A percentile compares a stretch with the other conserved stretches of the same genome.
These are phyloP conservation scores for Ptychadena robeensis DNA, from an alignment of 2,797 vertebrate genomes.

Conservation along the genomic window DNA sequence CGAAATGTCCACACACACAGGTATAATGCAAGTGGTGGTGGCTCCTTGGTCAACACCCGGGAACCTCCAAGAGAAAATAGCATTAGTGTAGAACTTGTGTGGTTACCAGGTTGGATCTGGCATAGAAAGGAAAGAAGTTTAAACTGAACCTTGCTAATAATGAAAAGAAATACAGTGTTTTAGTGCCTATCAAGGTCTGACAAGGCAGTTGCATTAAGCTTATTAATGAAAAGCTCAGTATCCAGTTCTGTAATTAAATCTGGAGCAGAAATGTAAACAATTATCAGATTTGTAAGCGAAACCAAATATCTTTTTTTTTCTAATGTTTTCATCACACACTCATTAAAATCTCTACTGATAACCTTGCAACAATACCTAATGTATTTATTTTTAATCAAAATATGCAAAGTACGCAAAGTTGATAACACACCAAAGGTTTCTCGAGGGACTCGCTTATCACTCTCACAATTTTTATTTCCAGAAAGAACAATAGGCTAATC, in stretches of 20 bases:
- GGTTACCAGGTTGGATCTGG: too few species aligned
- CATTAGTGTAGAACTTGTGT: too few species aligned
- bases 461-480: conserved; percentile 56
- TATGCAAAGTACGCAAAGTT: conserved; percentile 57
- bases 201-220: not conserved
- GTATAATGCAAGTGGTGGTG: too few species aligned
- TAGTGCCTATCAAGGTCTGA: not conserved
- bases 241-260: conserved; percentile 49
- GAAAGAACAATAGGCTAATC: conserved; percentile 60
- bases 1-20: too few species aligned
- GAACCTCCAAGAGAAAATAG: too few species aligned
- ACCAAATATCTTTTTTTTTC: conserved; percentile 27
- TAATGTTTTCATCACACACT: conserved; percentile 37
- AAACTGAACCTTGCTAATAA: too few species aligned
- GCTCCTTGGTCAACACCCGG: too few species aligned
- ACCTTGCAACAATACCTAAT: conserved; percentile 48
- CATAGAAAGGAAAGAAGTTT: too few species aligned
- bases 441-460: conserved; percentile 62
- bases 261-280: conserved; percentile 37
- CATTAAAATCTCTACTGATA: conserved; percentile 58
- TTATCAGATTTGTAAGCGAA: conserved; percentile 41
- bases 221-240: conserved; percentile 19
- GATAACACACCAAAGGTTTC: conserved; percentile 53
- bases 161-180: not conserved
- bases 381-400: conserved; percentile 65